These are phyloP conservation scores for Callospermophilus lateralis DNA, from an alignment of 2,113 vertebrate species.

Conservation along the genomic window DNA sequence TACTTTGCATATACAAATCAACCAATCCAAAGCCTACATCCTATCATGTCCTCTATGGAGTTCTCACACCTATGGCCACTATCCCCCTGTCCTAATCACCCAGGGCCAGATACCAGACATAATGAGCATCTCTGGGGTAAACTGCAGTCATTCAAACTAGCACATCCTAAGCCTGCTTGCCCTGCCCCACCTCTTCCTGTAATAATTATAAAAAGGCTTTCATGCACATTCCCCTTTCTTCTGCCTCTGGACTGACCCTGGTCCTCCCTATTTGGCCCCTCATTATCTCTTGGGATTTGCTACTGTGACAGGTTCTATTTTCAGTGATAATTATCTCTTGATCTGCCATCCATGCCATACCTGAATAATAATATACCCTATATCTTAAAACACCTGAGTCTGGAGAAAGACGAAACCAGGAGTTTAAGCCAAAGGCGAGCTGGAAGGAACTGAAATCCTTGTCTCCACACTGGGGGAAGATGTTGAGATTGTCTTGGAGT, in stretches of 20 bases:
- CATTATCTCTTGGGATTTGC: background rate
- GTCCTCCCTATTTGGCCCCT: no score
- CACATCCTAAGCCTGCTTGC: background rate
- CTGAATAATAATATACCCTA: background rate
- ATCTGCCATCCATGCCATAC: background rate
- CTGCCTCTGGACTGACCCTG: background rate
- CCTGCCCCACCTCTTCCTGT: background rate
- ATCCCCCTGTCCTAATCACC: background rate
- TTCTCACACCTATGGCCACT: background rate
- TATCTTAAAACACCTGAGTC: background rate
- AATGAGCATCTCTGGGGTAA: background rate
- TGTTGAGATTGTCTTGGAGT: background rate
- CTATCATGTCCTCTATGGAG: background rate
- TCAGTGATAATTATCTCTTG: background rate
- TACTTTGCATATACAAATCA: background rate
- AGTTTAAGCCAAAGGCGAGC: background rate
- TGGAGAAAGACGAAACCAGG: conserved; percentile 25
- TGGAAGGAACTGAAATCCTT: background rate
- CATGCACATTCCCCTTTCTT: background rate
- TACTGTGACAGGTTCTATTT: background rate
- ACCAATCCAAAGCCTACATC: background rate
- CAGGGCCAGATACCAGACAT: background rate
- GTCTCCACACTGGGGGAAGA: background rate
- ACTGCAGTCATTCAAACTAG: background rate
- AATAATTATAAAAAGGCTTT: no score